phyloP scores from a whole-genome alignment of 2,888 invertebrate species.

The Poecilobothrus nobilitatus region DNA sequence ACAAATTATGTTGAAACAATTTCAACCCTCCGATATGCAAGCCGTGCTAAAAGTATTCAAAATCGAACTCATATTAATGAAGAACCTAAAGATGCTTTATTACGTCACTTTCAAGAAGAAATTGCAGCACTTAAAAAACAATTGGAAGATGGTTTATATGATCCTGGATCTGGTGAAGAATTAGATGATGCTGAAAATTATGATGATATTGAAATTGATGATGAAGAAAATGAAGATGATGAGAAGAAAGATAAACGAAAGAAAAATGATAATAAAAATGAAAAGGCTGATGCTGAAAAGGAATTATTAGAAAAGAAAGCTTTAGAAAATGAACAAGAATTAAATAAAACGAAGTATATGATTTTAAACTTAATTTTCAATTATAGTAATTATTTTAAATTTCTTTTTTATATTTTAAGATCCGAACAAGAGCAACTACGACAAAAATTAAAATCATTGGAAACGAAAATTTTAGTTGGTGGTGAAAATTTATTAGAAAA shows the following conservation, averaged over 20 bases:
- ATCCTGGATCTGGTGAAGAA: constrained; percentile 37
- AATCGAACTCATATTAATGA: constrained; percentile 94
- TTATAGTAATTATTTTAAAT: no score
- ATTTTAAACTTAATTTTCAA: background rate
- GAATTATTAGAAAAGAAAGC: constrained; percentile 58
- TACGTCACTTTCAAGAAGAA: constrained; percentile 93
- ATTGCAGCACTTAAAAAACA: constrained; percentile 85
- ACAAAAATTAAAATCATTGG: constrained; percentile 78
- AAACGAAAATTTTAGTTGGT: constrained; percentile 93
- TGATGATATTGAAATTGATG: constrained; percentile 44
- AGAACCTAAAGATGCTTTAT: constrained; percentile 92
- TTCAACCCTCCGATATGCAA: constrained; percentile 92
- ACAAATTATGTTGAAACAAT: constrained; percentile 95
- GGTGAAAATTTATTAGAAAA: constrained; percentile 97
- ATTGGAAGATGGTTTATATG: constrained; percentile 57
- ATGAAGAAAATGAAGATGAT: constrained; percentile 49
- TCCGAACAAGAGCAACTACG: constrained; percentile 72
- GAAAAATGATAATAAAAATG: constrained; percentile 44
- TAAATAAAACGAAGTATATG: constrained; percentile 61
- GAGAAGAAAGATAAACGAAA: constrained; percentile 49
- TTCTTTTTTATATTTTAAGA: constrained; percentile 19
- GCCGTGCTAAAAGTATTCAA: constrained; percentile 94
- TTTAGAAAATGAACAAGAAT: constrained; percentile 61
- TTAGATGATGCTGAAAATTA: constrained; percentile 47
- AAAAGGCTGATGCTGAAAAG: constrained; percentile 51